Evolutionary conservation across 2,888 invertebrate genomes (phyloP), one percentile per base, ranked within the genome.

Genomic region (Perdita meconis): DNA sequence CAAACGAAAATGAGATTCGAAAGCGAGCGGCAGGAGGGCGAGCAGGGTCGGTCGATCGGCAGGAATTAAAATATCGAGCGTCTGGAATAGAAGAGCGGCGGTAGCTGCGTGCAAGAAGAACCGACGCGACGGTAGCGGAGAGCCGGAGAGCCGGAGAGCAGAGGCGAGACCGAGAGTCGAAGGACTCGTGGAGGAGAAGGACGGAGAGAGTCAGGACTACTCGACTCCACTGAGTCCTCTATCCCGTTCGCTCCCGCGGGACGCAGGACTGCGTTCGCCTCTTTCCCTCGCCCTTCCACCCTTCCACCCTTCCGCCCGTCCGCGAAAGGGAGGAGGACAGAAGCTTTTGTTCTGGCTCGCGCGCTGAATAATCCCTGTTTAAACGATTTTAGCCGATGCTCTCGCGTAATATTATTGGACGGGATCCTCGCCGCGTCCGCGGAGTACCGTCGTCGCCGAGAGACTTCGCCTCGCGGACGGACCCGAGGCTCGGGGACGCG

Each of bases 11-110:
- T 38, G 40, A 64, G 51, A 40, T 53, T 40, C 64, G 42, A 13
- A 63, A 51, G 38, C 22, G 44, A 42, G 12, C 38, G n/a, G 24
- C 57, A 26, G 63, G 55, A 10, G 34, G 36, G 47, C 61, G 69
- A 76, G 30, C 2, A 6, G 24, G 55, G 60, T 34, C 55, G 78
- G 65, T 75, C 78, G 82, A 82, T 82, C 83, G 77, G 78, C 70
- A 78, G 78, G 81, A 81, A 83, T 83, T 83, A 83, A 83, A 83
- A 83, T 83, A 83, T 81, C 81, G 83, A 83, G 76, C 76, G 74
- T 76, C 63, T 74, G 63, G 77, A 77, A 64, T 42, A 42, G 72
- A 36, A 59, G 63, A 66, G 51, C 47, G 60, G n/a, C 47, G 57
- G 63, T 63, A 19, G 47, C 47, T 53, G 59, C 71, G 59, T 42